phyloP scores from a whole-genome alignment of 2,888 invertebrate genomes.

The Cecidostiba fungosa region DNA sequence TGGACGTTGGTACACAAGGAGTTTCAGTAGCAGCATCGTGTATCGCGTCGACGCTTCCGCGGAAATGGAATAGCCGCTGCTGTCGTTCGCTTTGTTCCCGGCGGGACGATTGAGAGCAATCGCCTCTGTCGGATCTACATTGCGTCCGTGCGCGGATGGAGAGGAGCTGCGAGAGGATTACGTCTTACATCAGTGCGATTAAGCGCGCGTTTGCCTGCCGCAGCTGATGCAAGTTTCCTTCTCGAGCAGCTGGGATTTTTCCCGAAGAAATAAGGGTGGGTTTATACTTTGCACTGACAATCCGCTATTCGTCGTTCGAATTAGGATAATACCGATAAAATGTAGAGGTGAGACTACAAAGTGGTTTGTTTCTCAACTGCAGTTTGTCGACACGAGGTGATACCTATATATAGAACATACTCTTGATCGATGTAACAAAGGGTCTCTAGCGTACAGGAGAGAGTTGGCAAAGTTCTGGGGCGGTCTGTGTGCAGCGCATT shows the following conservation, averaged over 20 bases:
- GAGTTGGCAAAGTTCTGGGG: conserved; percentile 16
- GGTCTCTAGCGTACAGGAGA: background rate
- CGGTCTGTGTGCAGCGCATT: background rate
- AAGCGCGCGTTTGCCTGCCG: conserved; percentile 16
- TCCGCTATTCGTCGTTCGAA: too few species aligned
- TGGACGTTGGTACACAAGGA: conserved; percentile 50
- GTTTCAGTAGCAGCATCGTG: background rate
- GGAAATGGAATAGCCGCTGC: conserved; percentile 60
- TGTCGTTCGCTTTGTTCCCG: conserved; percentile 63
- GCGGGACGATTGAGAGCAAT: conserved; percentile 64
- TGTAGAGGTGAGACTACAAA: background rate
- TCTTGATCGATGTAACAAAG: conserved; percentile 14
- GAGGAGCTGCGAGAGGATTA: conserved; percentile 35
- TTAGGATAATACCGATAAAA: background rate
- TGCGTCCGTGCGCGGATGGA: conserved; percentile 17
- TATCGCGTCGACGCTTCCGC: conserved; percentile 37
- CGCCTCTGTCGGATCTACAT: conserved; percentile 56
- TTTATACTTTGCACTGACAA: too few species aligned
- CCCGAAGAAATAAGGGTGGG: too few species aligned
- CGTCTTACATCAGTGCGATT: conserved; percentile 57
- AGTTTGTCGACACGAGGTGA: too few species aligned
- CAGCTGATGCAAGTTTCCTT: conserved; percentile 12
- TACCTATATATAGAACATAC: background rate
- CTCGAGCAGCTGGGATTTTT: background rate
- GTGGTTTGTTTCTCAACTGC: background rate